A percentile compares a stretch with the other conserved stretches of the same genome.
Conservation (phyloP, 2,888 invertebrate genomes). For the Megastigmus dorsalis region DNA sequence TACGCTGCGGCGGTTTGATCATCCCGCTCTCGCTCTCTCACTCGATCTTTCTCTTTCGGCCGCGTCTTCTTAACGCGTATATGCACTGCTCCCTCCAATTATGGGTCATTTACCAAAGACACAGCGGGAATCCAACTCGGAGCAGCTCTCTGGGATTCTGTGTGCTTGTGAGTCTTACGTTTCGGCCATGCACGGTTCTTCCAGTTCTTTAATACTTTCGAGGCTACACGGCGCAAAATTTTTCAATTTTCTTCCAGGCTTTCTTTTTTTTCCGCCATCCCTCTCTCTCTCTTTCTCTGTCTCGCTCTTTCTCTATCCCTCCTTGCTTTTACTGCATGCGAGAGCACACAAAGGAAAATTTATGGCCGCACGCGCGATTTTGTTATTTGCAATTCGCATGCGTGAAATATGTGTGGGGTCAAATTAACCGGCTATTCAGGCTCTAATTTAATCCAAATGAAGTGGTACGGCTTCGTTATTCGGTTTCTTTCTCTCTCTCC, state of each 20-base stretch:
- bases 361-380: slow-evolving; percentile 12
- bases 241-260: slow-evolving; percentile 46
- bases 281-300: too few relatives aligned
- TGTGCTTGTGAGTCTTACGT: too few relatives aligned
- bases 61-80: slow-evolving; percentile 40
- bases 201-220: too few relatives aligned
- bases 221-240: slow-evolving; percentile 30
- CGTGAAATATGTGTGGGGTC: slow-evolving; percentile 34
- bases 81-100: slow-evolving; percentile 50
- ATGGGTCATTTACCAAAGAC: slow-evolving; percentile 56
- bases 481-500: too few relatives aligned
- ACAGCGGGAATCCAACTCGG: slow-evolving; percentile 50
- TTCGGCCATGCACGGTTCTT: too few relatives aligned
- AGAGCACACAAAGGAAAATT: slow-evolving; percentile 31
- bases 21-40: slow-evolving; percentile 19
- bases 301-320: too few relatives aligned
- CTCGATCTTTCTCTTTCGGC: neutral
- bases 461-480: slow-evolving; percentile 2
- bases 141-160: too few relatives aligned
- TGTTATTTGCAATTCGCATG: slow-evolving; percentile 26
- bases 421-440: slow-evolving; percentile 39
- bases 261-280: slow-evolving; percentile 10
- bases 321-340: neutral
- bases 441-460: slow-evolving; percentile 41
- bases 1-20: too few relatives aligned